Base-by-base conservation (phyloP, 2,888 invertebrate genomes). In the Ischnura elegans region DNA sequence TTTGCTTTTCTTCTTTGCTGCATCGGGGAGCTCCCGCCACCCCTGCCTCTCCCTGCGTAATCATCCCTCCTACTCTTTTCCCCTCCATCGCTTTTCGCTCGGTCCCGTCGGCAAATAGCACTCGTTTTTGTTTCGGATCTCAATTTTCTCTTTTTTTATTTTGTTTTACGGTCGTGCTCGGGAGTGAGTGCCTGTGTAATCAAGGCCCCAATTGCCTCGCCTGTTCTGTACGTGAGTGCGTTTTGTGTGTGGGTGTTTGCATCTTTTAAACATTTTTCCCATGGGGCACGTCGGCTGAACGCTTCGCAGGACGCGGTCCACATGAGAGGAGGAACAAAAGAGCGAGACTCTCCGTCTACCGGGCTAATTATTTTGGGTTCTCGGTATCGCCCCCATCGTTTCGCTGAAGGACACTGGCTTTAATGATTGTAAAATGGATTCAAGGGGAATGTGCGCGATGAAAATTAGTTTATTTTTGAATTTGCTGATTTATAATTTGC, bases 151-250 rank as follows among this genome's bases (percentile, higher is more conserved):
- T 51, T 51, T 51, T 51, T 5, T 47, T 47, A 8, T 51, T 51
- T 5, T 51, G 2, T n/a, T 76, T 36, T 36, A 36, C 76, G 76
- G 76, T 36, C 76, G 76, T 13, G 76, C 25, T 10, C 36, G n/a
- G 76, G 76, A 76, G 76, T 76, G 76, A 36, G 76, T 76, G 25
- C 76, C 76, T 76, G 36, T 36, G 76, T 76, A 76, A 76, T 76
- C 76, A 36, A 29, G 36, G 76, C 76, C 76, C n/a, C 36, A 76
- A 76, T 76, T 76, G 76, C 76, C 76, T 76, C 76, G n/a, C n/a
- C n/a, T n/a, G n/a, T n/a, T n/a, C n/a, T n/a, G n/a, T n/a, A n/a
- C n/a, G n/a, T n/a, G n/a, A n/a, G n/a, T n/a, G n/a, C n/a, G n/a
- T 2, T 36, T 8, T 36, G 36, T 51, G 51, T 51, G 51, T 51